phyloP scores from a whole-genome alignment of 2,888 invertebrate species.

The Cylindroiulus punctatus region DNA sequence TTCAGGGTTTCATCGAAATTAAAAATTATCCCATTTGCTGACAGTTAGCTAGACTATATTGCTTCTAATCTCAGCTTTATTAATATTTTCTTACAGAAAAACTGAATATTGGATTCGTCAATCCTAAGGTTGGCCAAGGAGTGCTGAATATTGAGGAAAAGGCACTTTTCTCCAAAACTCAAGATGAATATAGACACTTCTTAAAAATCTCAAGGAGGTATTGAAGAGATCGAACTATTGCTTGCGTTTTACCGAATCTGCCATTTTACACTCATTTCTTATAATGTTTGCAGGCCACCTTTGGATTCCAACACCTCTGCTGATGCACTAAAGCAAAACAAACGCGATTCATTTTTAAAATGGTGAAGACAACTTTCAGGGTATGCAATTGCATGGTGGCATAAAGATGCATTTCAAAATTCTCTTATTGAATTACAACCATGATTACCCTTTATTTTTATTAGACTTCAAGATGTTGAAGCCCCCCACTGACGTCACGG shows the following conservation, averaged over 20 bases:
- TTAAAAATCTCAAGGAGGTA: constrained; percentile 84
- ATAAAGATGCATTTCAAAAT: neutral
- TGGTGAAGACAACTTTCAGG: constrained; percentile 88
- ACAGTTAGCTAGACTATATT: too few species aligned
- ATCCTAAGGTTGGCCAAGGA: constrained; percentile 72
- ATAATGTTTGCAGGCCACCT: constrained; percentile 71
- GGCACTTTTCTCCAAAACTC: constrained; percentile 58
- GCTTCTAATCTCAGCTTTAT: neutral
- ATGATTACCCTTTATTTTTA: neutral
- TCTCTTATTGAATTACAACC: neutral
- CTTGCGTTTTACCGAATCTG: neutral
- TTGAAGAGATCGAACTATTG: neutral
- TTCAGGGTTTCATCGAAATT: too few species aligned
- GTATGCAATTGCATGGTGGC: constrained; percentile 59
- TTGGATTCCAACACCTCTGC: constrained; percentile 81
- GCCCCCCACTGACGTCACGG: too few species aligned
- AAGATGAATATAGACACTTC: constrained; percentile 71
- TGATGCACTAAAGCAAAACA: constrained; percentile 81
- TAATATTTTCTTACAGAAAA: constrained; percentile 75
- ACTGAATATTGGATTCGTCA: constrained; percentile 81
- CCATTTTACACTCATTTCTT: neutral
- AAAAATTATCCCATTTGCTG: too few species aligned
- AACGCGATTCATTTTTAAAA: constrained; percentile 84
- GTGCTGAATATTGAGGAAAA: constrained; percentile 72
- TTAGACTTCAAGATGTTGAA: constrained; percentile 77